phyloP scores from a whole-genome alignment of 2,888 invertebrate species.

The Oxycera nigricornis region DNA sequence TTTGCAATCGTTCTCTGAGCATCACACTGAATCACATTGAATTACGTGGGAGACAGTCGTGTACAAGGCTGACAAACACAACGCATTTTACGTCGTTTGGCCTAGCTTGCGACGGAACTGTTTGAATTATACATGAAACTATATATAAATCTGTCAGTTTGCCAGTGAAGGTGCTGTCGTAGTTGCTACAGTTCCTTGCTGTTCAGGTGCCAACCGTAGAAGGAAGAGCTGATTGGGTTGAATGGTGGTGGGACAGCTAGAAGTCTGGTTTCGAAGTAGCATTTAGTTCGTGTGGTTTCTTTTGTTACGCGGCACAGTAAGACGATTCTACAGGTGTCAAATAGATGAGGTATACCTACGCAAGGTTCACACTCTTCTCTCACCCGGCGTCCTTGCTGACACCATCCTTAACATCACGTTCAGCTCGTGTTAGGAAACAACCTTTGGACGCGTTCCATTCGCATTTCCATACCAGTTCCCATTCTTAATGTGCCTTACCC shows the following conservation, averaged over 20 bases:
- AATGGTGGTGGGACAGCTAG: too few relatives aligned
- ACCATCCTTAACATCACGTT: too few relatives aligned
- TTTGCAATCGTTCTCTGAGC: conserved; percentile 6
- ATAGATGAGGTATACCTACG: neutral
- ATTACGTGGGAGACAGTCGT: conserved; percentile 26
- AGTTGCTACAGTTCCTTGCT: conserved; percentile 1
- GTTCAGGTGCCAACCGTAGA: conserved; percentile 5
- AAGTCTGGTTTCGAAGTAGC: neutral
- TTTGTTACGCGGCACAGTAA: conserved; percentile 7
- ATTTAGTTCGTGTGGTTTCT: conserved; percentile 4
- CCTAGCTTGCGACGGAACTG: neutral
- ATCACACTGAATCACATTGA: conserved; percentile 31
- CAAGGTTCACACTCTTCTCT: neutral
- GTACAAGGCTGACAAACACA: conserved; percentile 13
- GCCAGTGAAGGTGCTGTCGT: neutral
- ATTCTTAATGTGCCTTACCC: neutral
- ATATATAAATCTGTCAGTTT: conserved; percentile 16
- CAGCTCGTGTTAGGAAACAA: too few relatives aligned
- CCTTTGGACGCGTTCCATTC: too few relatives aligned
- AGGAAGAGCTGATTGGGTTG: conserved; percentile 28
- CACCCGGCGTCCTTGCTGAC: neutral
- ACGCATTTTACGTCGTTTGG: neutral
- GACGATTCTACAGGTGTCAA: conserved; percentile 21
- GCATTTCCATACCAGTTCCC: too few relatives aligned
- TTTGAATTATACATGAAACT: neutral